These are phyloP conservation scores for Danio rerio DNA, from an alignment of 2,113 vertebrate genomes.

Conservation along the genomic window DNA sequence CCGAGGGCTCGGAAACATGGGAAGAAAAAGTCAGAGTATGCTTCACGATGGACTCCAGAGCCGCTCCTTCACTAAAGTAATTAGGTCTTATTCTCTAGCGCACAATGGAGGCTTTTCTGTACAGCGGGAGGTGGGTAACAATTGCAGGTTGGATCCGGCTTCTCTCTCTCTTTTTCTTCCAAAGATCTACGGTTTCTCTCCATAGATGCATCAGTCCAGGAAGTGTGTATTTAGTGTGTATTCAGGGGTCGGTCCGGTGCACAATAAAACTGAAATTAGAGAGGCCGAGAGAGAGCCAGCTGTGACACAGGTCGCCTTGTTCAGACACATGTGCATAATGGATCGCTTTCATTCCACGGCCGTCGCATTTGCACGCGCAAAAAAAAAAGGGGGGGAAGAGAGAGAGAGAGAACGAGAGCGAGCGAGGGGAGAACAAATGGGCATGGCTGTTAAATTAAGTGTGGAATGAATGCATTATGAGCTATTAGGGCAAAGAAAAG, in stretches of 20 bases:
- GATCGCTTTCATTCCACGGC: slow-evolving; percentile 68
- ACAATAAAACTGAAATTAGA: slow-evolving; percentile 58
- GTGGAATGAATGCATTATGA: slow-evolving; percentile 71
- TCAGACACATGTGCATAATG: slow-evolving; percentile 72
- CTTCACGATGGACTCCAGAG: slow-evolving; percentile 33
- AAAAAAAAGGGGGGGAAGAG: slow-evolving; percentile 27
- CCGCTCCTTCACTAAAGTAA: slow-evolving; percentile 45
- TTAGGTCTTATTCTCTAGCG: slow-evolving; percentile 51
- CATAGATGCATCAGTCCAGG: slow-evolving; percentile 9
- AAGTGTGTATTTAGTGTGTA: slow-evolving; percentile 36
- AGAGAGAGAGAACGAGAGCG: slow-evolving; percentile 31
- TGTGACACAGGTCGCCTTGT: slow-evolving; percentile 60
- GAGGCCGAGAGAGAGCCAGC: slow-evolving; percentile 61
- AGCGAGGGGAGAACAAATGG: slow-evolving; percentile 62
- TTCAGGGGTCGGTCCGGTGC: slow-evolving; percentile 56
- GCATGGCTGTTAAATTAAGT: slow-evolving; percentile 69
- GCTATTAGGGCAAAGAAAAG: slow-evolving; percentile 67
- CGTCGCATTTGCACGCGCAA: slow-evolving; percentile 40
- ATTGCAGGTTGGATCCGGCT: slow-evolving; percentile 52
- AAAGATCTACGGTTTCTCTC: slow-evolving; percentile 60
- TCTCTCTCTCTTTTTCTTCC: slow-evolving; percentile 50
- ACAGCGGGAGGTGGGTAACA: slow-evolving; percentile 45
- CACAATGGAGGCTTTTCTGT: slow-evolving; percentile 50
- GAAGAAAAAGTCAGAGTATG: slow-evolving; percentile 38
- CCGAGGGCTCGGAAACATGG: slow-evolving; percentile 25